A percentile compares a stretch with the other conserved stretches of the same genome.
These are phyloP conservation scores for Brachionus calyciflorus DNA, from an alignment of 1,140 invertebrate genomes.

Conservation along the genomic window DNA sequence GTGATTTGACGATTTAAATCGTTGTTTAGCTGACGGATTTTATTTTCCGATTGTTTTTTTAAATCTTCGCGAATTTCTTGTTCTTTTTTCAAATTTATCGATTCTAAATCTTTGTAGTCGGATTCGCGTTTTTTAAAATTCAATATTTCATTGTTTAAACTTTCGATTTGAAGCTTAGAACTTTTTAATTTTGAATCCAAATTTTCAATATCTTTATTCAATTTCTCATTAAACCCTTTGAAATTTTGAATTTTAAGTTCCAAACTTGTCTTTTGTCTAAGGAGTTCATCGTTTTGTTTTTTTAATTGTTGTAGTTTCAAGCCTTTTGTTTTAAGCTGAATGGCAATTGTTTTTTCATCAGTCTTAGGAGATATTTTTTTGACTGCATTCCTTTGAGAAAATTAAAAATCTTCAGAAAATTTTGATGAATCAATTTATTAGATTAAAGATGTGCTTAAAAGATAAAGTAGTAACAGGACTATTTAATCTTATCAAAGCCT, in stretches of 20 bases:
- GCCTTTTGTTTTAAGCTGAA: conserved; percentile 8
- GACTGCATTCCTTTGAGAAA: neutral
- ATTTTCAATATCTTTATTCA: neutral
- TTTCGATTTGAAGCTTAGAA: neutral
- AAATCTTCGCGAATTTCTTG: neutral
- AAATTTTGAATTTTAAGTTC: neutral
- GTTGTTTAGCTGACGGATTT: neutral
- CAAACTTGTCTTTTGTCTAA: neutral
- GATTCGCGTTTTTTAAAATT: neutral
- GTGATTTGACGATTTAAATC: neutral
- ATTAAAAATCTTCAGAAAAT: neutral
- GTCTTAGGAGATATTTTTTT: neutral
- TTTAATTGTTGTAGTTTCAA: neutral
- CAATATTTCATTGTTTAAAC: neutral
- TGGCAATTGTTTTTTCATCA: neutral
- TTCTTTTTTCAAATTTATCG: neutral
- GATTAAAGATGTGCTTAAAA: too few relatives aligned
- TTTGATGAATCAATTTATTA: too few relatives aligned
- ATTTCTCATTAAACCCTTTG: neutral
- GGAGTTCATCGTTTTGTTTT: conserved; percentile 3
- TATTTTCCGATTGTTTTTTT: neutral
- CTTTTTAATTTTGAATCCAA: neutral
- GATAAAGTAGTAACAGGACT: too few relatives aligned
- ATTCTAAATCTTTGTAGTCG: neutral
- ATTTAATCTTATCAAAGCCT: too few relatives aligned